Base-by-base conservation (phyloP, 2,797 vertebrate genomes). In the Betta splendens region DNA sequence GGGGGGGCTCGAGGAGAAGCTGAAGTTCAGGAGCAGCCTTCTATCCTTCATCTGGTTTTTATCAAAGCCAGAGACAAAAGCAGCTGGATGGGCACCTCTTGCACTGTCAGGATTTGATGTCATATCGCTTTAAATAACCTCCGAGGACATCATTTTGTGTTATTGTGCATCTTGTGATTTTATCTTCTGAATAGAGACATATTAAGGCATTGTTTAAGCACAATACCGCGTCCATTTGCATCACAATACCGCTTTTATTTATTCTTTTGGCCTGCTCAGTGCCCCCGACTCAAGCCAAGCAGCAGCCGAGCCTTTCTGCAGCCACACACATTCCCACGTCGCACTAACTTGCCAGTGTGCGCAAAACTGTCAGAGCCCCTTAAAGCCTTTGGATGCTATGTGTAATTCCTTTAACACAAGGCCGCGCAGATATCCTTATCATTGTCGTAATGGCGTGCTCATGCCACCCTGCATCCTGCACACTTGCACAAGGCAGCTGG, bases 391-490 rank as follows among this genome's bases (percentile, higher is more conserved):
- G 77, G 79, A 66, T 88, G 85, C 76, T 75, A 89, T 89, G 86
- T 72, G 82, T 89, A 91, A 92, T 91, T 91, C 78, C 87, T 90
- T 89, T 89, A 92, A 91, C 87, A 73, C 74, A 55, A 81, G 84
- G 77, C 82, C 72, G 52, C 47, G 72, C 77, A 80, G 81, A 88
- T 83, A 72, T 85, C 73, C 75, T 78, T 83, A 75, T 88, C 85
- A 83, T 86, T 75, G 84, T 60, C 66, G 64, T 81, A 85, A 90
- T 87, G 83, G 82, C 64, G 49, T 74, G 66, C 55, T 55, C 66
- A 80, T 73, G 86, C 89, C 88, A 89, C 79, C 88, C 82, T 81
- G 67, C 79, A 89, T 92, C 79, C 72, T 15, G 39, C 18, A 18
- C 69, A 68, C 77, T 82, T 54, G 79, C 75, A 77, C 76, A 10